phyloP scores from a whole-genome alignment of 2,797 vertebrate genomes.

The Peromyscus attwateri region DNA sequence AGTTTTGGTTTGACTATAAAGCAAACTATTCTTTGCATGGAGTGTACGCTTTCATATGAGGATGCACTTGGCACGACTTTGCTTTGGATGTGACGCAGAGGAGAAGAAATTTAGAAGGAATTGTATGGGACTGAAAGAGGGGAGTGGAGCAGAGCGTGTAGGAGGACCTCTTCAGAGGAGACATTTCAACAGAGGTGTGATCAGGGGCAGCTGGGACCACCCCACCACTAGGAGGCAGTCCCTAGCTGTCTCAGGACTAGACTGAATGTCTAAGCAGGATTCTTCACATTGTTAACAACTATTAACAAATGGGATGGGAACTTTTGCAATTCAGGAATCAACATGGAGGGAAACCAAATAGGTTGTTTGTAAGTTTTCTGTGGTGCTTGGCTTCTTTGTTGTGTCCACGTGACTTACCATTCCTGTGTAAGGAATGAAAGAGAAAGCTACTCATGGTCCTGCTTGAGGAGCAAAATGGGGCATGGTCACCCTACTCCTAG shows the following conservation, averaged over 20 bases:
- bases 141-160: neutral
- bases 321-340: slow-evolving; percentile 46
- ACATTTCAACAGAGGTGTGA: slow-evolving; percentile 10
- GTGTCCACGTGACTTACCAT: neutral
- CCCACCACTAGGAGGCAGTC: slow-evolving; percentile 70
- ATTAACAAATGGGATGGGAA: neutral
- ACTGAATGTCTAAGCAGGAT: neutral
- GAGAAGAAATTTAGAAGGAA: neutral
- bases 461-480: slow-evolving; percentile 1
- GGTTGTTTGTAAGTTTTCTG: neutral
- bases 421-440: slow-evolving; percentile 24
- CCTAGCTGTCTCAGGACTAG: slow-evolving; percentile 1
- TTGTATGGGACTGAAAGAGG: neutral
- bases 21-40: slow-evolving; percentile 7
- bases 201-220: slow-evolving; percentile 30
- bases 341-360: slow-evolving; percentile 20
- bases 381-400: neutral
- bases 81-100: slow-evolving; percentile 25
- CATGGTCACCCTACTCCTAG: slow-evolving; percentile 24
- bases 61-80: slow-evolving; percentile 5
- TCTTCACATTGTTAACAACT: neutral
- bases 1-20: neutral
- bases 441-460: neutral
- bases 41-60: slow-evolving; percentile 7
- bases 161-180: neutral